phyloP scores from a whole-genome alignment of 2,113 vertebrate species.

The Myiopsitta monachus region DNA sequence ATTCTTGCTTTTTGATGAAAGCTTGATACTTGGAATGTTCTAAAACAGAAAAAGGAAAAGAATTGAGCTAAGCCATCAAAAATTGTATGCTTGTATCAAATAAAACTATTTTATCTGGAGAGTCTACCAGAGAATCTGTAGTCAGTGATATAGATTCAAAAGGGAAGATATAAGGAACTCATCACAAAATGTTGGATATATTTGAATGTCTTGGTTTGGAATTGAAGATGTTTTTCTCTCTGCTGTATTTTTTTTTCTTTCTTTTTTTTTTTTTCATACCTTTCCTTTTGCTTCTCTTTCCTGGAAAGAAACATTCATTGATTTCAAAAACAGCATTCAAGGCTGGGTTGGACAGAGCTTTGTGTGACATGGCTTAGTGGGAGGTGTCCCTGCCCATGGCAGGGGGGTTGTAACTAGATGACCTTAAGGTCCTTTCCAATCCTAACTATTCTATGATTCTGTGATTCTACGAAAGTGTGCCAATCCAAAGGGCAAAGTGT shows the following conservation, averaged over 20 bases:
- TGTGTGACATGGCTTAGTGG: too few relatives aligned
- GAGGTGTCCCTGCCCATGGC: too few relatives aligned
- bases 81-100: neutral
- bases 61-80: neutral
- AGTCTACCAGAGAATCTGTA: neutral
- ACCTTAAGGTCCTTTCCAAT: too few relatives aligned
- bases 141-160: neutral
- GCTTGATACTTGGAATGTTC: neutral
- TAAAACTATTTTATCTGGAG: neutral
- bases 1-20: neutral
- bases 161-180: neutral
- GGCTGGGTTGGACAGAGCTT: too few relatives aligned
- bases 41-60: neutral
- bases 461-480: too few relatives aligned
- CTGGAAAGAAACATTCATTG: neutral
- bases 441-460: too few relatives aligned
- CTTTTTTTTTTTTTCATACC: neutral
- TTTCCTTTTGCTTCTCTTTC: neutral
- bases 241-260: neutral
- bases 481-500: too few relatives aligned
- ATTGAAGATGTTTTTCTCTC: neutral
- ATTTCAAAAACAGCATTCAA: too few relatives aligned
- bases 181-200: neutral
- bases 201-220: neutral
- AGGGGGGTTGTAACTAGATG: too few relatives aligned